Evolutionary conservation across 37 sponge, comb jelly and placozoan species (phyloP).

Genomic region (Hormiphora californensis): DNA sequence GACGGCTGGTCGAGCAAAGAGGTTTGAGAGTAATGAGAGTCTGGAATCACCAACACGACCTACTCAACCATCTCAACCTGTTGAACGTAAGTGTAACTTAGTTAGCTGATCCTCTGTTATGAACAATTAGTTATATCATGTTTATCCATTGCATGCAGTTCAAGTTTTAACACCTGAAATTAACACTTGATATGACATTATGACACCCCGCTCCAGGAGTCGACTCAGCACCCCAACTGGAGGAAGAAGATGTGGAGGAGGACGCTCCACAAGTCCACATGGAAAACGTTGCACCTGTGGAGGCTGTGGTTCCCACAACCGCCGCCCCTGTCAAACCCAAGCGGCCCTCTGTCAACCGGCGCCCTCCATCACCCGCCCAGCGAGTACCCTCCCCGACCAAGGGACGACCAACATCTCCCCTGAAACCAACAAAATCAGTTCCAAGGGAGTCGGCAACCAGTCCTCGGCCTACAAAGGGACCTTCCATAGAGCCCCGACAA

Average conservation of each 20-base stretch:
- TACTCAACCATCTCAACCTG: too few species aligned
- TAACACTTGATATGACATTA: too few species aligned
- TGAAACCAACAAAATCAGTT: background rate
- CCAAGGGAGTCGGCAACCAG: slow-evolving; percentile 13
- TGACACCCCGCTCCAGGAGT: too few species aligned
- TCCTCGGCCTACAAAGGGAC: background rate
- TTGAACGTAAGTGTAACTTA: too few species aligned
- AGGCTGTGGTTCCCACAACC: background rate
- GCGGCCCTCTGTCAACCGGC: too few species aligned
- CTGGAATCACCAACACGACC: slow-evolving; percentile 6
- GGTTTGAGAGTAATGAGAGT: slow-evolving; percentile 25
- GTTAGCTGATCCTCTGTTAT: too few species aligned
- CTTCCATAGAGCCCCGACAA: slow-evolving; percentile 7
- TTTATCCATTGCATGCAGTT: too few species aligned
- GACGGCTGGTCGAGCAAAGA: background rate
- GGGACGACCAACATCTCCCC: background rate
- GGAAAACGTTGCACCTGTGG: background rate
- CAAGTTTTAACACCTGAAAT: too few species aligned
- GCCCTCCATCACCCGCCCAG: too few species aligned
- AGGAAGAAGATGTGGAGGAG: background rate
- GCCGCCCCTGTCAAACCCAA: background rate
- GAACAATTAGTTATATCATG: too few species aligned
- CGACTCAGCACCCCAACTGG: background rate
- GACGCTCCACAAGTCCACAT: slow-evolving; percentile 20
- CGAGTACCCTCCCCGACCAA: background rate